Percentiles rank a stretch among this genome's conserved stretches.
These are phyloP conservation scores for Zeus faber DNA, from an alignment of 2,113 vertebrate genomes.

Conservation along the genomic window DNA sequence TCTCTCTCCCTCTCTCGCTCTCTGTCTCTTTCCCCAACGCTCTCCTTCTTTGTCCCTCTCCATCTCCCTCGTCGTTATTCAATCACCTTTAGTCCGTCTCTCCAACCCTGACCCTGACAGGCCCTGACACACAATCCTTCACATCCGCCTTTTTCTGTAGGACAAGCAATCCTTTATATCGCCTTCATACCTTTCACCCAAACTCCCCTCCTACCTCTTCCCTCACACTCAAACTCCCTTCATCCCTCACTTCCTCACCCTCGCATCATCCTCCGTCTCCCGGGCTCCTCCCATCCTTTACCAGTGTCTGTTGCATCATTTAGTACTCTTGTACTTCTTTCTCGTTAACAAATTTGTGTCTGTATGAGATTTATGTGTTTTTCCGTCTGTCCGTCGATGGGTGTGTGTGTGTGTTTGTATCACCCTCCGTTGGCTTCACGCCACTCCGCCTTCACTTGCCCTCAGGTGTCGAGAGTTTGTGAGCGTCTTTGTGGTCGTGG, in stretches of 20 bases:
- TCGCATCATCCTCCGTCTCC: slow-evolving; percentile 9
- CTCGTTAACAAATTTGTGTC: no score
- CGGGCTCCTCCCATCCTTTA: not conserved
- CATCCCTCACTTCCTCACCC: slow-evolving; percentile 17
- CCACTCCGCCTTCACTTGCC: slow-evolving; percentile 26
- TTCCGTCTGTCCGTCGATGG: slow-evolving; percentile 13
- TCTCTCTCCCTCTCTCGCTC: slow-evolving; percentile 1
- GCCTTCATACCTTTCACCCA: slow-evolving; percentile 11
- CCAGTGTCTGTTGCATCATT: slow-evolving; percentile 36
- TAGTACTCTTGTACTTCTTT: slow-evolving; percentile 24
- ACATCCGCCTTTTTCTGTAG: slow-evolving; percentile 1
- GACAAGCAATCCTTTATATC: slow-evolving; percentile 32
- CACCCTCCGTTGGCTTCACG: slow-evolving; percentile 20
- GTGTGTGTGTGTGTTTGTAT: slow-evolving; percentile 30
- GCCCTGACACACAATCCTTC: slow-evolving; percentile 25
- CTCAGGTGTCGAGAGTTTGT: slow-evolving; percentile 14
- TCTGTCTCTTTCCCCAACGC: not conserved
- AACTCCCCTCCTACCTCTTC: no score
- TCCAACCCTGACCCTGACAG: slow-evolving; percentile 23
- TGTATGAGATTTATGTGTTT: no score
- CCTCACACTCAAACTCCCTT: slow-evolving; percentile 2
- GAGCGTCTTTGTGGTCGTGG: slow-evolving; percentile 29
- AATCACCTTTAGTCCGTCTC: slow-evolving; percentile 31
- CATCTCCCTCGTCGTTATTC: not conserved
- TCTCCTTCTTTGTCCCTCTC: not conserved